phyloP scores from a whole-genome alignment of 2,113 vertebrate species.

The Struthio camelus region DNA sequence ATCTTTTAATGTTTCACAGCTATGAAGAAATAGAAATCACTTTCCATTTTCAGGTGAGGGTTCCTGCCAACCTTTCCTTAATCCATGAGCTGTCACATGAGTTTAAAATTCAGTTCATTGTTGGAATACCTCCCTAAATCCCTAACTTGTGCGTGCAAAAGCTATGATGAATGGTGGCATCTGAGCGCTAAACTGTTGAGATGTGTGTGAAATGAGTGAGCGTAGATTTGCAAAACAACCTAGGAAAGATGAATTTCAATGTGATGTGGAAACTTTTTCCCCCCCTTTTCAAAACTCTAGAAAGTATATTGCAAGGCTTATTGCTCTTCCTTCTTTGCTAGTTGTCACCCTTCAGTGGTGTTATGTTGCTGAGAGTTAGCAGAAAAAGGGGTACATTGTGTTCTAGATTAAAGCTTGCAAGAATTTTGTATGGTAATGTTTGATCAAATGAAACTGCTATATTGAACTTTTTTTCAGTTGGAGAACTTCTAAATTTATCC shows the following conservation, averaged over 20 bases:
- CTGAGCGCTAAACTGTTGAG: not conserved
- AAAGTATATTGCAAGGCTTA: not conserved
- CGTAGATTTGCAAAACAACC: not conserved
- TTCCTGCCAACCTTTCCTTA: not conserved
- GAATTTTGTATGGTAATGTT: not conserved
- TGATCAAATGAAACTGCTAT: not conserved
- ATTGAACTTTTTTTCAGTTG: not conserved
- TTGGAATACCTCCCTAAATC: not conserved
- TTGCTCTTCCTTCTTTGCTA: not conserved
- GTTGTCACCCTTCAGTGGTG: not conserved
- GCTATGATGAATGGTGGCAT: not conserved
- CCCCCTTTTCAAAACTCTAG: not conserved
- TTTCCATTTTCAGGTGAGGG: not conserved
- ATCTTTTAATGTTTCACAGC: not conserved
- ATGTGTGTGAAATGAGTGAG: not conserved
- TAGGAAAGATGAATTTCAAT: not conserved
- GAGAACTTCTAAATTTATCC: not conserved
- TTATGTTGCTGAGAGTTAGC: not conserved
- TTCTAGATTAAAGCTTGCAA: not conserved
- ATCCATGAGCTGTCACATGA: not conserved
- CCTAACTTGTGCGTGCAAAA: not conserved
- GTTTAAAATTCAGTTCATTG: not conserved
- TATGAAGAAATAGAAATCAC: not conserved
- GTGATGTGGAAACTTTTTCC: not conserved
- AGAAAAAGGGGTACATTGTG: not conserved